Base-by-base conservation (phyloP, 2,113 vertebrate genomes). In the Craseonycteris thonglongyai region DNA sequence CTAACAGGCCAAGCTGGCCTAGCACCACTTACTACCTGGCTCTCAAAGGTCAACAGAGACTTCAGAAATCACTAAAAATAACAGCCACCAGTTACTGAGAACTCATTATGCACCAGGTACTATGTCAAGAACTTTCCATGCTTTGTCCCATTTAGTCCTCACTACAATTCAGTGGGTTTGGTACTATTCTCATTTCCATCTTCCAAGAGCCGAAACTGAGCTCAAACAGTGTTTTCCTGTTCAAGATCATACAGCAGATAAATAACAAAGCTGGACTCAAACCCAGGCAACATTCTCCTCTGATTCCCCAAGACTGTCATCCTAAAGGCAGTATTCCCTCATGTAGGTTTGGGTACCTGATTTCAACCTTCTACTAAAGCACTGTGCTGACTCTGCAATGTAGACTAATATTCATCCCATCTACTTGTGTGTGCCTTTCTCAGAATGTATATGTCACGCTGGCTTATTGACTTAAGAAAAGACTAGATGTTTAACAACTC, bases 401-500 rank as follows among this genome's bases (percentile, higher is more conserved):
- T 28, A 35, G 3, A 79, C 35, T 5, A 7, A 88, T 22, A 86
- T 26, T 92, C 13, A 11, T 88, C 24, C 58, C n/a, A 45, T 83
- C 54, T 84, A 16, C 14, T 3, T 74, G 30, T 42, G 15, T 59
- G 19, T 83, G 21, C 42, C 30, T 76, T 86, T 94, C 59, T 89
- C 59, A 88, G n/a, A 10, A 45, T 82, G 56, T 80, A 16, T 66
- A 4, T 59, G 47, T 42, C 47, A 78, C 19, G 22, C 30, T 65
- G 58, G 40, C 22, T 88, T 61, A 68, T 30, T 91, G 68, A 74
- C 84, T 91, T 91, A 80, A 81, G 84, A 95, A 83, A 71, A 30
- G 28, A 88, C 47, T 86, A 56, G 40, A 83, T 90, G n/a, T 85
- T 81, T 76, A 45, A 13, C 91, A 92, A 63, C 30, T 72, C 54